Evolutionary conservation across 1,140 invertebrate genomes (phyloP).

Genomic region (Trichonephila clavipes): DNA sequence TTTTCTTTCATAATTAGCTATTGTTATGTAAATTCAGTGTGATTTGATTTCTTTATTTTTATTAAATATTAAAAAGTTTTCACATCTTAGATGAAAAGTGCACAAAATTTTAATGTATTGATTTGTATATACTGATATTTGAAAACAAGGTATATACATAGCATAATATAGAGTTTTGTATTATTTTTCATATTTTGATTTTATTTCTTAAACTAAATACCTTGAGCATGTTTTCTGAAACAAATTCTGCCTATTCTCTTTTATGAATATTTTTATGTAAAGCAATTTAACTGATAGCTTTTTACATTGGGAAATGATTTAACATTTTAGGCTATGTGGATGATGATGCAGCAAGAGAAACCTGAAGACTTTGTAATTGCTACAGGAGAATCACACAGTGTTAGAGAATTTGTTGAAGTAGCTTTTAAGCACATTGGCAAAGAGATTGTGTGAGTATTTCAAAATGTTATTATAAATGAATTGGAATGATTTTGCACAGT

Average conservation of each 20-base stretch:
- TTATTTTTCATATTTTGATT: too few relatives aligned
- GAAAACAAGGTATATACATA: too few relatives aligned
- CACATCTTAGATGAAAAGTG: too few relatives aligned
- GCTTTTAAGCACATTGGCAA: slow-evolving; percentile 89
- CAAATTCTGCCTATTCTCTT: background rate
- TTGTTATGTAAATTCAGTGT: too few relatives aligned
- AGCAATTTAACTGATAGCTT: background rate
- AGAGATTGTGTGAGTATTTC: slow-evolving; percentile 82
- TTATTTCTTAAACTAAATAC: too few relatives aligned
- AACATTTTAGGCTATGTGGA: slow-evolving; percentile 94
- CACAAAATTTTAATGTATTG: too few relatives aligned
- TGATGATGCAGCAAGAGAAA: slow-evolving; percentile 97
- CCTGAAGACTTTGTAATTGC: slow-evolving; percentile 99
- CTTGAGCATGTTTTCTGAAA: too few relatives aligned
- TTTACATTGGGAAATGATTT: background rate
- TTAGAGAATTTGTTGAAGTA: slow-evolving; percentile 96
- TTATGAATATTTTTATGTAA: background rate
- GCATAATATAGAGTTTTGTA: too few relatives aligned
- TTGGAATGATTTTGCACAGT: background rate
- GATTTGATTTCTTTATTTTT: too few relatives aligned
- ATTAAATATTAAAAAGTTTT: too few relatives aligned
- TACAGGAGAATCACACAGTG: slow-evolving; percentile 96
- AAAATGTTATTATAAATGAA: background rate
- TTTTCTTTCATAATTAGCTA: too few relatives aligned
- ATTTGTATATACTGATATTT: too few relatives aligned